Evolutionary conservation across 2,113 vertebrate species (phyloP).

Genomic region (Colaptes auratus): DNA sequence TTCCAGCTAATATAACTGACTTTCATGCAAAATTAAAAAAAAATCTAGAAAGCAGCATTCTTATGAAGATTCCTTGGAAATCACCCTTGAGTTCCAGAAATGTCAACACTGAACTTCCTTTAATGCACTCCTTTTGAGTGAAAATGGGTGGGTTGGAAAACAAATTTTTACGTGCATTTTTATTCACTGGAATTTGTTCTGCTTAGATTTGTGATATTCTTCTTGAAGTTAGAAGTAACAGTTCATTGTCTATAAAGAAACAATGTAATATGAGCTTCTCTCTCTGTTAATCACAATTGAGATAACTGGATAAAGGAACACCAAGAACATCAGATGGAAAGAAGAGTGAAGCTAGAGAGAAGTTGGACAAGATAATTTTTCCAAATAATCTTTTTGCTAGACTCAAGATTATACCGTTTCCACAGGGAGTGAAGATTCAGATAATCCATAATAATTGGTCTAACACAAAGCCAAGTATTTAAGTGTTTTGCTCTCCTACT

Average conservation of each 20-base stretch:
- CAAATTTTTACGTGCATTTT: neutral
- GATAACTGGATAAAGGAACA: neutral
- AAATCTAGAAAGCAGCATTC: neutral
- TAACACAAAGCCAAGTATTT: neutral
- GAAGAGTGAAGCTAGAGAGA: neutral
- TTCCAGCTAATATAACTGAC: neutral
- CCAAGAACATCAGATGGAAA: neutral
- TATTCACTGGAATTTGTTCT: neutral
- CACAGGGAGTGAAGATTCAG: neutral
- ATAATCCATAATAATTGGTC: neutral
- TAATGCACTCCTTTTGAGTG: neutral
- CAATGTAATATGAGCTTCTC: neutral
- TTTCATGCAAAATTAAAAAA: neutral
- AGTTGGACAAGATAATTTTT: neutral
- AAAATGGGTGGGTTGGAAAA: neutral
- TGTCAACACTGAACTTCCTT: neutral
- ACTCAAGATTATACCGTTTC: neutral
- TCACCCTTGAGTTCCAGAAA: neutral
- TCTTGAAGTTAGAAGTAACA: neutral
- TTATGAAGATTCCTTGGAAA: neutral
- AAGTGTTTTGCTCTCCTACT: neutral
- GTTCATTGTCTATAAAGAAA: neutral
- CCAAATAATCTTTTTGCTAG: neutral
- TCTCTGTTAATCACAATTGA: neutral
- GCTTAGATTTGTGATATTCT: neutral